Evolutionary conservation across 2,888 invertebrate species (phyloP).

Genomic region (Geotrupes spiniger): DNA sequence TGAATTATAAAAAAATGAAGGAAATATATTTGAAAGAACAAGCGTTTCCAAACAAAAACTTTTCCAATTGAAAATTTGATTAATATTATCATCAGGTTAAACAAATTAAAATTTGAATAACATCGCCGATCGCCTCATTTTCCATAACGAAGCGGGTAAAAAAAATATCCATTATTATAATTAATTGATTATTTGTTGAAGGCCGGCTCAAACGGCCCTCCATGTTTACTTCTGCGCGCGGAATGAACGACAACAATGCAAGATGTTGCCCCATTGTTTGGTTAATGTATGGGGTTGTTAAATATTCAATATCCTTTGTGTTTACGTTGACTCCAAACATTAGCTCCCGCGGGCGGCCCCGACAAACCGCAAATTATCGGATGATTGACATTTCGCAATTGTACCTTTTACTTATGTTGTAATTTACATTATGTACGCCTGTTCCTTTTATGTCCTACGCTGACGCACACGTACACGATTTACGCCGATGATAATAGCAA

Average conservation of each 20-base stretch:
- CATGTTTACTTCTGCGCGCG: no score
- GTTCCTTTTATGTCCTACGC: conserved; percentile 1
- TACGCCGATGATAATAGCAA: not conserved
- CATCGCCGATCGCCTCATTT: no score
- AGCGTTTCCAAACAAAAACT: no score
- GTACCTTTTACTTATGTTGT: conserved; percentile 15
- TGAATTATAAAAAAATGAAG: no score
- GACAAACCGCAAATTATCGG: conserved; percentile 29
- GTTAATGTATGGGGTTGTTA: conserved; percentile 32
- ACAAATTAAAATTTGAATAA: no score
- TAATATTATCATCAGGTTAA: no score
- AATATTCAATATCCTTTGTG: conserved; percentile 37
- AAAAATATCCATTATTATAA: no score
- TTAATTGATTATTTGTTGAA: no score
- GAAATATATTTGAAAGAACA: no score
- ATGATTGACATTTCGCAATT: conserved; percentile 32
- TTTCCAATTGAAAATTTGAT: no score
- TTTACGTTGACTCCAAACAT: conserved; percentile 31
- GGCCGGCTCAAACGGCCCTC: no score
- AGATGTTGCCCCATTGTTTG: conserved; percentile 19
- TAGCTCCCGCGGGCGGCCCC: conserved; percentile 30
- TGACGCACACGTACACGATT: not conserved
- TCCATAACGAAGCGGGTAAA: no score
- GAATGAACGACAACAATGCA: conserved; percentile 11
- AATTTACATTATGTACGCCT: conserved; percentile 11